Evolutionary conservation across 2,888 invertebrate genomes (phyloP), one percentile per base, ranked within the genome.

Genomic region (Drosophila affinis): DNA sequence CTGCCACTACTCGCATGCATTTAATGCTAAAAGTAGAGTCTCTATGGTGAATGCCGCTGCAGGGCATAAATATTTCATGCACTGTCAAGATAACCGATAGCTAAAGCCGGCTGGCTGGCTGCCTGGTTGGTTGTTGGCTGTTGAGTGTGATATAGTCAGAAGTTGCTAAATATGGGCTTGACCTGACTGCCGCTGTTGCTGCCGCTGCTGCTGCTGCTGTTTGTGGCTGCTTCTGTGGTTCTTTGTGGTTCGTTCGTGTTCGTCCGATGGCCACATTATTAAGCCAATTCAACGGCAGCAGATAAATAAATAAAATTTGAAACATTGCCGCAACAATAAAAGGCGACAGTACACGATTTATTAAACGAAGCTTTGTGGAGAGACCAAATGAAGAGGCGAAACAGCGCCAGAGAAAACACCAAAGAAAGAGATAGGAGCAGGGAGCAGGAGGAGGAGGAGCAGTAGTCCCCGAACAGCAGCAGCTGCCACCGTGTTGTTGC

Each of bases 261-360:
- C 72, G 65, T 54, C 70, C 61, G 78, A 79, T 76, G 88, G 87
- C 87, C 88, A 80, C 87, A 81, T 83, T 83, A 87, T 89, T 87
- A 89, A 87, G 87, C 81, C 88, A 89, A 85, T 89, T 89, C 89
- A 82, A 70, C 86, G 87, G 88, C 86, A 78, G 88, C 88, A 89
- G 83, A 89, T 85, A 85, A 85, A 85, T 85, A 85, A 89, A 85
- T 85, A 85, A 88, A 89, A 82, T 89, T 85, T 85, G 85, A 85
- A 85, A 89, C 85, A 85, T 89, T 76, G 89, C 88, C 88, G 76
- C 85, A 89, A 85, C 89, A 85, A 85, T 89, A 85, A 85, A 89
- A 87, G 88, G 88, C 89, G 85, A 85, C 85, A 85, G 88, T 80
- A 81, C 88, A 83, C 89, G 85, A 85, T 85, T 89, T 85, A 89